These are phyloP conservation scores for Dinoponera quadriceps DNA, from an alignment of 1,140 invertebrate genomes.

Conservation along the genomic window DNA sequence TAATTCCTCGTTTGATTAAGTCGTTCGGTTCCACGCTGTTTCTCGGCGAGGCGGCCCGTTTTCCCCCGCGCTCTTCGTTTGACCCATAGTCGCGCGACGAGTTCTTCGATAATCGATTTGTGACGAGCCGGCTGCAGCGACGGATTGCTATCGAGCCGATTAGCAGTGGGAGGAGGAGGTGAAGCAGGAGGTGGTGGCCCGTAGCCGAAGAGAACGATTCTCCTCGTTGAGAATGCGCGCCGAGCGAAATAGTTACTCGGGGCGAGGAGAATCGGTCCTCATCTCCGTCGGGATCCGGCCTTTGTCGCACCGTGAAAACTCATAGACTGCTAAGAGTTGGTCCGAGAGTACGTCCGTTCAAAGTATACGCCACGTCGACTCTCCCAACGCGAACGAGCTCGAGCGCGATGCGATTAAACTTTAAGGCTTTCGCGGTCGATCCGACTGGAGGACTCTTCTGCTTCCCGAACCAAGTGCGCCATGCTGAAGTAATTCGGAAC, in stretches of 20 bases:
- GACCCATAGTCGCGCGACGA: conserved; percentile 36
- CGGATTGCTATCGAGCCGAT: conserved; percentile 46
- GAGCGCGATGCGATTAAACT: conserved; percentile 60
- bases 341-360: conserved; percentile 4
- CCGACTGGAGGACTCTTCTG: not conserved
- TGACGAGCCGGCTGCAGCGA: conserved; percentile 2
- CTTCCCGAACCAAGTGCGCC: conserved; percentile 13
- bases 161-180: conserved; percentile 17
- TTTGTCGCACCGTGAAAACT: conserved; percentile 2
- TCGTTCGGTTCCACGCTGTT: conserved; percentile 35
- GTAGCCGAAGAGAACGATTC: not conserved
- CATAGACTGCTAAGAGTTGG: not conserved
- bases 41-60: not conserved
- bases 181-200: not conserved
- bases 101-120: conserved; percentile 63
- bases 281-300: not conserved
- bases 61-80: conserved; percentile 25
- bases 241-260: conserved; percentile 18
- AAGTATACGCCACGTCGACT: not conserved
- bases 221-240: conserved; percentile 25
- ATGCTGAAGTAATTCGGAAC: conserved; percentile 41
- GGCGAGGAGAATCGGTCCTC: conserved; percentile 2
- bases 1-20: conserved; percentile 46
- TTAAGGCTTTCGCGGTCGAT: conserved; percentile 50
- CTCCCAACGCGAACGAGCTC: not conserved